Evolutionary conservation across 1,140 invertebrate genomes (phyloP), one percentile per base, ranked within the genome.

Genomic region (Hetaerina americana): DNA sequence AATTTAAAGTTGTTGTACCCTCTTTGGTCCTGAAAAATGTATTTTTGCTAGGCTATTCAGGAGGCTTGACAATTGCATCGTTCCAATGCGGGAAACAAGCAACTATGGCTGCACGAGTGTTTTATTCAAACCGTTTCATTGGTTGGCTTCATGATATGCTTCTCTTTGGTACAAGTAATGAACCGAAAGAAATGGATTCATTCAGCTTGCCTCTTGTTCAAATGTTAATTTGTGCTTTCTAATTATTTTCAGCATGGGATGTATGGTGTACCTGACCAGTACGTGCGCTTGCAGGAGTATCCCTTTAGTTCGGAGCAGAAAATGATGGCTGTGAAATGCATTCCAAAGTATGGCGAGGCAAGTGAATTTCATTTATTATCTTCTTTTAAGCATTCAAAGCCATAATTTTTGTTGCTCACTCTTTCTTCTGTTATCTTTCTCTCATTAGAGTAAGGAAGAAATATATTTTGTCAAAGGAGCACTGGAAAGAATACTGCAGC

Each of bases 271-370:
- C 81, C 87, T 26, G 90, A 95, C 25, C 87, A 92, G 72, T 98
- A 93, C 80, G 84, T 91, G 3, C 84, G 96, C 69, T 80, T 98
- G 3, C 90, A 98, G 80, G 97, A 99, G 82, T 94, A 94, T 84
- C 97, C 98, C 0, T 99, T 99, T 80, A 93, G 87, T 76, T 98
- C 95, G 0, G 97, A 99, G 77, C 94, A 94, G 72, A 99, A 99
- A 83, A 95, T 95, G 87, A 99, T 99, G 98, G 92, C 92, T n/a
- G 96, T 99, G 12, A 95, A 93, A 82, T 95, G 92, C 79, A 86
- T 89, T 49, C 87, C 89, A 0, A 93, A 92, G 80, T 92, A 92
- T 80, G 84, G 84, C 57, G 85, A 89, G 75, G 87, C 87, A 80
- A 85, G 84, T 75, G 82, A 81, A 70, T 22, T 69, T 74, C 28